Conservation (phyloP, 2,113 vertebrate genomes). For the Tretioscincus oriximinensis region DNA sequence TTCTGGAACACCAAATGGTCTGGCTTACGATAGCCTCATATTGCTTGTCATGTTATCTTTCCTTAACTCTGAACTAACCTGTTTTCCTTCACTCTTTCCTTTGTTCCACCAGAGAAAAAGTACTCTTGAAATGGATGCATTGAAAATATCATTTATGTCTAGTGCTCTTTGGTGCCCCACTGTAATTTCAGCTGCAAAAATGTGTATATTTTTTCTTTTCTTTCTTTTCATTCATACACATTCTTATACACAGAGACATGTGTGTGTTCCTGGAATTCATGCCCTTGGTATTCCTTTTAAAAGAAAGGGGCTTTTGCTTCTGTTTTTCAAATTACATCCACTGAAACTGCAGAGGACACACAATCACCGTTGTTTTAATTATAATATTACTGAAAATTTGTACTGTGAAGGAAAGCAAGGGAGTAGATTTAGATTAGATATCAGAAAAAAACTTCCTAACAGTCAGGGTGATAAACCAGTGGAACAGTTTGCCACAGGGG, state of each 20-base stretch:
- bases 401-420: background rate
- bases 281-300: background rate
- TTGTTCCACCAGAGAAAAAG: background rate
- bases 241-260: background rate
- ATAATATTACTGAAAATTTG: background rate
- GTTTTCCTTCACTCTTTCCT: background rate
- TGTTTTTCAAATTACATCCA: background rate
- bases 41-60: slow-evolving; percentile 42
- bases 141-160: slow-evolving; percentile 11
- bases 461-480: too few species aligned
- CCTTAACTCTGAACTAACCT: slow-evolving; percentile 23
- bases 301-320: background rate
- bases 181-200: slow-evolving; percentile 8
- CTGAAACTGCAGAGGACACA: background rate
- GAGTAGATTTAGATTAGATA: too few species aligned
- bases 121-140: background rate
- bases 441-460: too few species aligned
- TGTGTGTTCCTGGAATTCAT: too few species aligned
- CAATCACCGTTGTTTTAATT: background rate
- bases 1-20: slow-evolving; percentile 23
- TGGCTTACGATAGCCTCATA: slow-evolving; percentile 26
- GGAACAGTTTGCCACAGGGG: too few species aligned
- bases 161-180: slow-evolving; percentile 15
- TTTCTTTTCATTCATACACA: background rate
- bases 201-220: background rate